Conservation (phyloP, 2,113 vertebrate species). For the Callaeas wilsoni region DNA sequence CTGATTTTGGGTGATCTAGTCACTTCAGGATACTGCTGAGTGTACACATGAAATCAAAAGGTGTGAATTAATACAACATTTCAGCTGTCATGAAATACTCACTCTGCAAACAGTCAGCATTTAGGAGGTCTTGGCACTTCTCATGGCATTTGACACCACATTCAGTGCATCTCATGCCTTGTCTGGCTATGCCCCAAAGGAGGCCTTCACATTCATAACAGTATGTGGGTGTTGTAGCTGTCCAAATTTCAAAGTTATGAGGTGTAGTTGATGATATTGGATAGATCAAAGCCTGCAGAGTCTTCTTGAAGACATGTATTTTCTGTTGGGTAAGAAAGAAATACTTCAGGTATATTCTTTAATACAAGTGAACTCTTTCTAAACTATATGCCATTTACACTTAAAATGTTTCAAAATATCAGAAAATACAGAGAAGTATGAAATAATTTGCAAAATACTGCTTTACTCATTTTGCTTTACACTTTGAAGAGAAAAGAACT, state of each 20-base stretch:
- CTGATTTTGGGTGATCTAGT: background rate
- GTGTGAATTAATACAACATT: background rate
- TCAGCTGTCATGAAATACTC: slow-evolving; percentile 65
- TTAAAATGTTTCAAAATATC: background rate
- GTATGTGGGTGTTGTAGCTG: slow-evolving; percentile 94
- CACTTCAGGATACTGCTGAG: background rate
- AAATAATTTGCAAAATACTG: background rate
- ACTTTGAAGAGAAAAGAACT: background rate
- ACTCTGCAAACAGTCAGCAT: slow-evolving; percentile 97
- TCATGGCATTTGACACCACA: slow-evolving; percentile 98
- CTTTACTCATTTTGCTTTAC: background rate
- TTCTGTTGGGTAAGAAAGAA: slow-evolving; percentile 76
- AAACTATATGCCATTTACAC: background rate
- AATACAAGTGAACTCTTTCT: background rate
- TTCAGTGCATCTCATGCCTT: slow-evolving; percentile 94
- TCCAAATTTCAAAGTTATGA: slow-evolving; percentile 98
- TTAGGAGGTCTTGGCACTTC: slow-evolving; percentile 97
- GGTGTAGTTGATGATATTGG: slow-evolving; percentile 97
- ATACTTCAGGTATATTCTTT: background rate
- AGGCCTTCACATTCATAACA: slow-evolving; percentile 97
- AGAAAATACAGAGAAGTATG: background rate
- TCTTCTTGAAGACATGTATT: slow-evolving; percentile 95
- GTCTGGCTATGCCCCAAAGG: slow-evolving; percentile 95
- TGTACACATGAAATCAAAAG: background rate
- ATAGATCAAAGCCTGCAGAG: slow-evolving; percentile 94